These are phyloP conservation scores for Cataglyphis livida DNA, from an alignment of 2,888 invertebrate species.

Conservation along the genomic window DNA sequence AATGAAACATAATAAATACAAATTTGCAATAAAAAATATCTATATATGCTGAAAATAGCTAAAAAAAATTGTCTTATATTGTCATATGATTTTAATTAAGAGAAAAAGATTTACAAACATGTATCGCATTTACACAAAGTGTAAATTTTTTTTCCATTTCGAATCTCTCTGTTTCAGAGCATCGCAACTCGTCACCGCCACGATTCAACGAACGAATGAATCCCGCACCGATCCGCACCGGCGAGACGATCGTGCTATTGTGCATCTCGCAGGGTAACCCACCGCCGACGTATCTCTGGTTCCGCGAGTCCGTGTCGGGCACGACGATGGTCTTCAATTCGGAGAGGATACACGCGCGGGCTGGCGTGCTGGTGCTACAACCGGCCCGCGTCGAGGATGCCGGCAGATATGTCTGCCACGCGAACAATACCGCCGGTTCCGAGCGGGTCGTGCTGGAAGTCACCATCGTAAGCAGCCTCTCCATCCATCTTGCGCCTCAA, in stretches of 20 bases:
- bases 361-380: conserved; percentile 84
- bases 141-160: neutral
- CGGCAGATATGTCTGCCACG: conserved; percentile 95
- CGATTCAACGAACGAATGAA: conserved; percentile 84
- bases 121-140: neutral
- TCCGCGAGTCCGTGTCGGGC: conserved; percentile 83
- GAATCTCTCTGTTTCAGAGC: conserved; percentile 77
- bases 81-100: neutral
- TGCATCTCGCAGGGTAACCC: conserved; percentile 86
- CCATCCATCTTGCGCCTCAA: conserved; percentile 83
- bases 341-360: conserved; percentile 83
- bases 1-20: neutral
- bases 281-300: conserved; percentile 85
- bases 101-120: neutral
- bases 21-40: neutral
- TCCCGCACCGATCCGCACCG: conserved; percentile 83
- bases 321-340: conserved; percentile 83
- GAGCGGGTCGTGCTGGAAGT: conserved; percentile 85
- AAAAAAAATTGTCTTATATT: neutral
- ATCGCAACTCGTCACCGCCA: conserved; percentile 83
- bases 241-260: conserved; percentile 86
- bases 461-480: conserved; percentile 83
- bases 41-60: neutral
- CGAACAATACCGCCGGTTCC: conserved; percentile 95
- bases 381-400: conserved; percentile 90